Base-by-base conservation (phyloP, 1,140 invertebrate species). In the Heliothis subflexa region DNA sequence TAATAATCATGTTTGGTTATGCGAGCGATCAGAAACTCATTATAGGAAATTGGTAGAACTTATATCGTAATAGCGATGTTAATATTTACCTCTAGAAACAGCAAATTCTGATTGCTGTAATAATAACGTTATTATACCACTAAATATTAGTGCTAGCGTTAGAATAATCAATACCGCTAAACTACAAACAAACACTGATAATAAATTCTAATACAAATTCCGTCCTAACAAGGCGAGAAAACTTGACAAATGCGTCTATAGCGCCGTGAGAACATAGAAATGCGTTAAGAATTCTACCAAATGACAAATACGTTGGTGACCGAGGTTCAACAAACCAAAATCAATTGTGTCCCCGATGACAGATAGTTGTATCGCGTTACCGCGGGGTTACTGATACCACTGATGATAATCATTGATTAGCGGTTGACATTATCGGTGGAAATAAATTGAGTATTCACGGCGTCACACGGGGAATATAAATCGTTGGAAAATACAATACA, bases 1-100 rank as follows among this genome's bases (percentile, higher is more conserved):
- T 89, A 86, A 84, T 89, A 85, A 88, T 86, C 75, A 85, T 86
- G 81, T 87, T 83, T 78, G 72, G n/a, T 78, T 77, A 72, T 71
- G 74, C 59, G 79, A 66, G 80, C 81, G 75, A 85, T 86, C 78
- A 59, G 82, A 81, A 81, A 61, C 70, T 78, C 59, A 78, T 81
- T 81, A 68, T 40, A 55, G 54, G 66, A 18, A 45, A 57, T 64
- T 73, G 45, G 55, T 73, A 57, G 5, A 18, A 47, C 10, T 73
- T 9, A 59, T 33, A 78, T 52, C 16, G 45, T 50, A 68, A 49
- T 68, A 64, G 40, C 61, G 45, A 0, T 47, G 16, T 33, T 18
- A 52, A 25, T 50, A 50, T 52, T 50, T n/a, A n/a, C n/a, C n/a
- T n/a, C n/a, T 68, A 18, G 47, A 25, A 50, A 68, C 47, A 14